Base-by-base conservation (phyloP, 2,113 vertebrate species). In the Protomyctophum bolini region DNA sequence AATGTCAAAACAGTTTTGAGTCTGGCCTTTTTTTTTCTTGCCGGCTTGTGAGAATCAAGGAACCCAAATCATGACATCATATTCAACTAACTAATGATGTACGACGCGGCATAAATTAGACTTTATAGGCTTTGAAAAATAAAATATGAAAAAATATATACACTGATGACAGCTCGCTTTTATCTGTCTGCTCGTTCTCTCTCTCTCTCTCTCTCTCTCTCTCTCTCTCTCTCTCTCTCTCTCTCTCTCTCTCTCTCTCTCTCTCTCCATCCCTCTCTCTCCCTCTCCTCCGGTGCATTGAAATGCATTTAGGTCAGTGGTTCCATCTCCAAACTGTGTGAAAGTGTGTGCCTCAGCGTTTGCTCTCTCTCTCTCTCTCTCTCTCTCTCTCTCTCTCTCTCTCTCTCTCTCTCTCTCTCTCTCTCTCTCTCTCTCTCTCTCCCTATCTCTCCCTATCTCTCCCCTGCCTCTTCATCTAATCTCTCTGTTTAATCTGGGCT, bases 261-360 rank as follows among this genome's bases (percentile, higher is more conserved):
- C 63, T 52, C 46, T 75, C 79, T 68, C 73, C 73, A 72, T 66
- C 64, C 33, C 10, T 75, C 67, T 66, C 64, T 81, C 58, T 63
- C 69, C 73, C 14, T 70, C 63, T 75, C 21, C 79, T 71, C 75
- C 14, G 3, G 78, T 86, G 76, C 79, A 91, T 92, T 90, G 81
- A 91, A 88, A 89, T 91, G 89, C 82, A 92, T 89, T 91, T 92
- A 87, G 89, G 89, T 92, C 91, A 92, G 82, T 76, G 63, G 76
- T 86, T 89, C 84, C 80, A 77, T 83, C 75, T 74, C 68, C 69
- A 82, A 82, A 81, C 80, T 58, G 54, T 82, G 70, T 86, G 77
- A 88, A 88, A 83, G 75, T 81, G 65, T 85, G 50, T 68, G 72
- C 77, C 67, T 79, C 60, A 66, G 75, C 62, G 65, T 68, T 81